phyloP scores from a whole-genome alignment of 1,140 invertebrate genomes.

The Panulirus ornatus region DNA sequence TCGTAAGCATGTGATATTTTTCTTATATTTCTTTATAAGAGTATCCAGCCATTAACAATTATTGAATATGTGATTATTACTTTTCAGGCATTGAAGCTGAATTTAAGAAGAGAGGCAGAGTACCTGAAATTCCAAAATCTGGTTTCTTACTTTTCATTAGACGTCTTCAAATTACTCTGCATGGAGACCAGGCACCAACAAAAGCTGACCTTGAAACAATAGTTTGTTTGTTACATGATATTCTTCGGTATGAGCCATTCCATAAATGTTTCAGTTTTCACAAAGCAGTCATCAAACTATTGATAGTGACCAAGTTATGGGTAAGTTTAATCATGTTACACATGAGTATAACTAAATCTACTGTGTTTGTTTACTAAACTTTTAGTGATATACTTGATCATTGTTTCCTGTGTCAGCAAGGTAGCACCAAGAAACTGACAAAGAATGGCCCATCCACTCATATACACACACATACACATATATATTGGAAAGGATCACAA shows the following conservation, averaged over 20 bases:
- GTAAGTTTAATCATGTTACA: too few species aligned
- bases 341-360: too few species aligned
- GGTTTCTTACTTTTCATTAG: background rate
- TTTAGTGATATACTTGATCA: too few species aligned
- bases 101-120: background rate
- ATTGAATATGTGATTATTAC: background rate
- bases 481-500: too few species aligned
- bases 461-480: too few species aligned
- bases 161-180: background rate
- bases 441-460: too few species aligned
- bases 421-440: too few species aligned
- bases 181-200: background rate
- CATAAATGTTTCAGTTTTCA: background rate
- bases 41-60: too few species aligned
- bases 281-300: background rate
- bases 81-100: background rate
- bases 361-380: too few species aligned
- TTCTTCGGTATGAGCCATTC: background rate
- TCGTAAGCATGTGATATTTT: too few species aligned
- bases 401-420: too few species aligned
- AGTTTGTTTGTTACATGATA: background rate
- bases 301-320: background rate
- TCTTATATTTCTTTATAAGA: too few species aligned
- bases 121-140: background rate
- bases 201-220: background rate